Evolutionary conservation across 2,113 vertebrate genomes (phyloP).

Genomic region (Laticauda colubrina): DNA sequence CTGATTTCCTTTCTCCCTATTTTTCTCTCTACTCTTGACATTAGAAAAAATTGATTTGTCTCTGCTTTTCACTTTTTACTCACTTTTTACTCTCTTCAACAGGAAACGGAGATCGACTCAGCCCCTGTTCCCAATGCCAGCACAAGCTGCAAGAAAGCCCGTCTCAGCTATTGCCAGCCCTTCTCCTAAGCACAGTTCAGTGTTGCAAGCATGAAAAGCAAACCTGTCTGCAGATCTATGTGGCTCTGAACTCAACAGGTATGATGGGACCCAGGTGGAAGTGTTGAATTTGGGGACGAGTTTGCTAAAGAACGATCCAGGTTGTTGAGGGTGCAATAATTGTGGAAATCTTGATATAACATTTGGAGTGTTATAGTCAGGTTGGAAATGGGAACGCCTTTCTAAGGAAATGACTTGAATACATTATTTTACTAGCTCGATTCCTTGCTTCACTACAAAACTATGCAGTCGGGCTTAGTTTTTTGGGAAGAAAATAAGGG

Average conservation of each 20-base stretch:
- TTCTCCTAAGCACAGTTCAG: constrained; percentile 40
- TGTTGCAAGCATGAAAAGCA: constrained; percentile 37
- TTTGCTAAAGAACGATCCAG: not conserved
- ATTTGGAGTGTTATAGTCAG: not conserved
- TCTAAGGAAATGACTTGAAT: not conserved
- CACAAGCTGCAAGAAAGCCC: not conserved
- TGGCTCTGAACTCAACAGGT: constrained; percentile 61
- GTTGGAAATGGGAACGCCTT: not conserved
- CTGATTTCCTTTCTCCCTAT: not conserved
- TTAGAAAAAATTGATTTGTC: not conserved
- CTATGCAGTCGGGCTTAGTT: too few relatives aligned
- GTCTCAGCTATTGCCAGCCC: constrained; percentile 29
- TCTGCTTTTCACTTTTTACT: not conserved
- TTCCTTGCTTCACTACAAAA: too few relatives aligned
- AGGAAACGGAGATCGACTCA: constrained; percentile 41
- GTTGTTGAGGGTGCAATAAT: not conserved
- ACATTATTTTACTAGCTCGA: not conserved
- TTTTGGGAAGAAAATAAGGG: too few relatives aligned
- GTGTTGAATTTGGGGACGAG: too few relatives aligned
- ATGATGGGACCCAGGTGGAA: not conserved
- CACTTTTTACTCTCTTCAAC: not conserved
- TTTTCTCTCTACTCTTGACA: not conserved
- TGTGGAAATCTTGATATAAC: too few relatives aligned
- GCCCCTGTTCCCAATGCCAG: constrained; percentile 36
- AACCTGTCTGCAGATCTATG: constrained; percentile 51